Evolutionary conservation across 1,140 invertebrate species (phyloP).

Genomic region (Solenopsis fugax): DNA sequence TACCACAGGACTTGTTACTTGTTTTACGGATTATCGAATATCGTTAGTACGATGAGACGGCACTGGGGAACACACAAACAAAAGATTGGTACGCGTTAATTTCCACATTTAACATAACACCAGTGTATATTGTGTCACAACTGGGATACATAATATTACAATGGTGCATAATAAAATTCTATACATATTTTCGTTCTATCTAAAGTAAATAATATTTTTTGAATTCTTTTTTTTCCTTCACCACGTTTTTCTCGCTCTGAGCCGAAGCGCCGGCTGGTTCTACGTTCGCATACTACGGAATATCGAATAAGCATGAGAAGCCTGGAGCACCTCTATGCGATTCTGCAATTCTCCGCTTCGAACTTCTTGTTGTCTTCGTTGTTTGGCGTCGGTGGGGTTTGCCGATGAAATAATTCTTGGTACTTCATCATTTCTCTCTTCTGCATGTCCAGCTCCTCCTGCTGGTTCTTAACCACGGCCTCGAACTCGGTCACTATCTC

Average conservation of each 20-base stretch:
- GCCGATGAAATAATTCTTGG: constrained; percentile 72
- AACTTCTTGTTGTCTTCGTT: too few relatives aligned
- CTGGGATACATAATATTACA: constrained; percentile 87
- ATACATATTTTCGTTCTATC: constrained; percentile 86
- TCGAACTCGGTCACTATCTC: constrained; percentile 79
- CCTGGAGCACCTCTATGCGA: too few relatives aligned
- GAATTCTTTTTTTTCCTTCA: constrained; percentile 77
- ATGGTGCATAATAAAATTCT: constrained; percentile 87
- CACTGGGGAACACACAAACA: constrained; percentile 55
- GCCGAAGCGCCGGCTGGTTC: constrained; percentile 69
- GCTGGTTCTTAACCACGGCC: constrained; percentile 73
- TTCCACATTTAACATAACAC: constrained; percentile 87
- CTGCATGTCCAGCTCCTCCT: constrained; percentile 75
- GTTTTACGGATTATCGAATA: not conserved
- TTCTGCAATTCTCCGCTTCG: too few relatives aligned
- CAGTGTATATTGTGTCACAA: constrained; percentile 87
- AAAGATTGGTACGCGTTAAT: constrained; percentile 68
- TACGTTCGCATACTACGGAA: too few relatives aligned
- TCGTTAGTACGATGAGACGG: constrained; percentile 23
- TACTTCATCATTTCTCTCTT: constrained; percentile 75
- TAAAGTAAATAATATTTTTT: constrained; percentile 85
- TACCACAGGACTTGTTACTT: not conserved
- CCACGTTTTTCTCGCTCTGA: constrained; percentile 79
- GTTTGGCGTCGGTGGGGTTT: constrained; percentile 40
- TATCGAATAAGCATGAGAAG: too few relatives aligned